phyloP scores from a whole-genome alignment of 2,888 invertebrate species.

The Argyresthia albistria region DNA sequence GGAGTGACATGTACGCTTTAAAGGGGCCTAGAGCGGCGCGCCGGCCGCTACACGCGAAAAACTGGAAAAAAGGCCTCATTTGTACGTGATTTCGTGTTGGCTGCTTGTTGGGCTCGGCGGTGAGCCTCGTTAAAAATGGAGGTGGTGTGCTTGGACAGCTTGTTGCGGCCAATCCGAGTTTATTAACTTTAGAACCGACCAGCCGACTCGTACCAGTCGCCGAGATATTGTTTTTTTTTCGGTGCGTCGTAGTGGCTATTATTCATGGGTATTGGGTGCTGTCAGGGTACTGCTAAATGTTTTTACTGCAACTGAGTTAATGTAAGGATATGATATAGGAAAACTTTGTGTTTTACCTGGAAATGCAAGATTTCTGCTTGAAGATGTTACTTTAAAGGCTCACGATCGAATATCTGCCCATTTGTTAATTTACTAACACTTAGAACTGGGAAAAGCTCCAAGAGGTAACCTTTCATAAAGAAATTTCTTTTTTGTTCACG shows the following conservation, averaged over 20 bases:
- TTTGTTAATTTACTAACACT: too few relatives aligned
- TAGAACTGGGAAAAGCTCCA: too few relatives aligned
- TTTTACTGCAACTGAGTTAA: too few relatives aligned
- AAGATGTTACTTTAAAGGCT: too few relatives aligned
- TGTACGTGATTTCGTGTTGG: conserved; percentile 71
- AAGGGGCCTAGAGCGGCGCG: conserved; percentile 59
- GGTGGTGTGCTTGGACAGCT: conserved; percentile 49
- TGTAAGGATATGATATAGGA: too few relatives aligned
- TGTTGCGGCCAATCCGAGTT: conserved; percentile 64
- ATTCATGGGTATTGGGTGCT: background rate
- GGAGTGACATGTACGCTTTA: conserved; percentile 71
- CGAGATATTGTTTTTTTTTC: conserved; percentile 1
- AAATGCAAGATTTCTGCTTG: too few relatives aligned
- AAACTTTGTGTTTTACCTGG: too few relatives aligned
- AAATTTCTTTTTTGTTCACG: too few relatives aligned
- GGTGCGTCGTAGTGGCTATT: background rate
- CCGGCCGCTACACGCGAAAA: conserved; percentile 60
- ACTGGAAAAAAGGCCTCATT: conserved; percentile 66
- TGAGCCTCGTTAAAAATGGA: conserved; percentile 69
- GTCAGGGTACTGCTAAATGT: too few relatives aligned
- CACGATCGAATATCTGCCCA: too few relatives aligned
- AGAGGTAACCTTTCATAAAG: too few relatives aligned
- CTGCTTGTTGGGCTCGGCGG: conserved; percentile 66
- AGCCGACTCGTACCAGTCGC: background rate
- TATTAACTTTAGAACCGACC: conserved; percentile 37